Percentiles rank a stretch among this genome's conserved stretches.
Evolutionary conservation across 2,888 invertebrate species (phyloP).

Genomic region (Andrena chrysosceles): DNA sequence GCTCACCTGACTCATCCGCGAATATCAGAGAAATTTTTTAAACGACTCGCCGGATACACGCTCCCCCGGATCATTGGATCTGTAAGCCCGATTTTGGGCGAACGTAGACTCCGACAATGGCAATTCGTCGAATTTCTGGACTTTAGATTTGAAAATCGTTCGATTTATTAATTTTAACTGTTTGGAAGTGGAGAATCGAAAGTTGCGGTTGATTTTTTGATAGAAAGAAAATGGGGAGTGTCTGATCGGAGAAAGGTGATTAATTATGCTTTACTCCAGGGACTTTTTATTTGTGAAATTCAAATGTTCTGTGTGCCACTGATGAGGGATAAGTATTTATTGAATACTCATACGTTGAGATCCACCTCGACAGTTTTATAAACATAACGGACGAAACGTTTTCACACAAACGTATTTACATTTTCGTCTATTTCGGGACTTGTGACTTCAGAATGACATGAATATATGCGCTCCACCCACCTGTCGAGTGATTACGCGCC

Average conservation of each 20-base stretch:
- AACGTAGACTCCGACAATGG: neutral
- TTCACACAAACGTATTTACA: neutral
- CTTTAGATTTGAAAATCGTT: too few relatives aligned
- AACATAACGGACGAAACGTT: neutral
- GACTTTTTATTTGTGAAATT: too few relatives aligned
- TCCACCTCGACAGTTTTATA: neutral
- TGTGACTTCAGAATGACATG: constrained; percentile 21
- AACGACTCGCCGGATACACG: neutral
- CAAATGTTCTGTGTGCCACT: too few relatives aligned
- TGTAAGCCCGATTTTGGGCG: neutral
- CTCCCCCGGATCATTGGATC: neutral
- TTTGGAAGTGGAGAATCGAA: too few relatives aligned
- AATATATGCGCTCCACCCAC: constrained; percentile 48
- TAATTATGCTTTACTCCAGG: too few relatives aligned
- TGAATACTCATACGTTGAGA: too few relatives aligned
- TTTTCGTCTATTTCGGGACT: constrained; percentile 10
- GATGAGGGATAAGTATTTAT: too few relatives aligned
- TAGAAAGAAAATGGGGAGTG: too few relatives aligned
- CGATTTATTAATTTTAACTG: too few relatives aligned
- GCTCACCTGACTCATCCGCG: constrained; percentile 59
- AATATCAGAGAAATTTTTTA: constrained; percentile 34
- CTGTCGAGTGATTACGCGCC: constrained; percentile 34
- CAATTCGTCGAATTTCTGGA: too few relatives aligned
- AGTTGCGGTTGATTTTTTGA: too few relatives aligned
- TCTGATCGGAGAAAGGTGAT: too few relatives aligned